These are phyloP conservation scores for Corydoras maculifer DNA, from an alignment of 2,113 vertebrate species.

Conservation along the genomic window DNA sequence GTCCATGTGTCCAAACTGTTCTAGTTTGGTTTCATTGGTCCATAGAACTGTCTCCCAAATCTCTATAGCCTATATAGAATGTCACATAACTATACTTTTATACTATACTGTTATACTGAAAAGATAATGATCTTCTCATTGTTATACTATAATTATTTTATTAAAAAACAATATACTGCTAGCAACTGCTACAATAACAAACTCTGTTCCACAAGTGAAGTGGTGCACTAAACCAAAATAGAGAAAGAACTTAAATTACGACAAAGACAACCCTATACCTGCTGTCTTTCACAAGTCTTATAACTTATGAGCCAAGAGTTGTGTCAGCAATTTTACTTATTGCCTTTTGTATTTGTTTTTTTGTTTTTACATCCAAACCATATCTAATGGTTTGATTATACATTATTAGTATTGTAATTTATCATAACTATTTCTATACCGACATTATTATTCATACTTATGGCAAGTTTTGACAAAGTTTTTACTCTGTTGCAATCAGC, in stretches of 20 bases:
- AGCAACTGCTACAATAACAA: no score
- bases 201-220: slow-evolving; percentile 48
- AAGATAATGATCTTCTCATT: no score
- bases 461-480: no score
- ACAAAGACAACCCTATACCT: slow-evolving; percentile 33
- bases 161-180: no score
- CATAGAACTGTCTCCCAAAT: no score
- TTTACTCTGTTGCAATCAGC: no score
- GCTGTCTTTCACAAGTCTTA: slow-evolving; percentile 4
- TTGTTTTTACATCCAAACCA: slow-evolving; percentile 40
- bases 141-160: no score
- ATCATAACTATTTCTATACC: neutral
- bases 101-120: no score
- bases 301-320: slow-evolving; percentile 39
- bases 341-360: no score
- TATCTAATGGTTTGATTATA: neutral
- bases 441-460: neutral
- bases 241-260: slow-evolving; percentile 32
- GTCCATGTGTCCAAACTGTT: no score
- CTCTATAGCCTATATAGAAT: slow-evolving; percentile 7
- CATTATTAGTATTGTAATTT: neutral
- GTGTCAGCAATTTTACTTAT: slow-evolving; percentile 23
- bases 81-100: no score
- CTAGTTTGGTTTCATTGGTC: no score
- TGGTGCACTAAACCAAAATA: slow-evolving; percentile 48